Evolutionary conservation across 2,888 invertebrate genomes (phyloP).

Genomic region (Rotaria sp.): DNA sequence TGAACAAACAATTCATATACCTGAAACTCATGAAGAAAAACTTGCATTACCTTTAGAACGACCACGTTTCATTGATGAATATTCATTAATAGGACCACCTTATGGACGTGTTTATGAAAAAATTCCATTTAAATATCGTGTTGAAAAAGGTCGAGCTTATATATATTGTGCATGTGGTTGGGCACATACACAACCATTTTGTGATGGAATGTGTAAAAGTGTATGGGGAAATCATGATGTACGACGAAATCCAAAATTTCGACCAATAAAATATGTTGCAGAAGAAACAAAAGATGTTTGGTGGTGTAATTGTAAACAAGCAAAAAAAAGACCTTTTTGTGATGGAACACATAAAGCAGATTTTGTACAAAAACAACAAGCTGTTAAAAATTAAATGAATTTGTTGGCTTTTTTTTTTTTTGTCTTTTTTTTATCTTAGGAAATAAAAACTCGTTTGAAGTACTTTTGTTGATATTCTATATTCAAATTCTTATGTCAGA

Average conservation of each 20-base stretch:
- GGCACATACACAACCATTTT: slow-evolving; percentile 79
- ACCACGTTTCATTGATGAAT: slow-evolving; percentile 41
- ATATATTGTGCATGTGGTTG: slow-evolving; percentile 88
- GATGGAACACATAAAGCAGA: slow-evolving; percentile 77
- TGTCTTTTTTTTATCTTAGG: too few relatives aligned
- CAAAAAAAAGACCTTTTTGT: slow-evolving; percentile 83
- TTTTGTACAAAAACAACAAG: slow-evolving; percentile 34
- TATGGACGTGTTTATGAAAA: slow-evolving; percentile 77
- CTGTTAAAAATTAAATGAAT: slow-evolving; percentile 26
- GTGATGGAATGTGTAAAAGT: slow-evolving; percentile 82
- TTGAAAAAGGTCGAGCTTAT: slow-evolving; percentile 70
- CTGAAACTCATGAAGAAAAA: slow-evolving; percentile 15
- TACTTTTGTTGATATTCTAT: neutral
- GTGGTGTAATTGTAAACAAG: slow-evolving; percentile 97
- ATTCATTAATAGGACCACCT: slow-evolving; percentile 41
- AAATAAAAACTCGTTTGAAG: neutral
- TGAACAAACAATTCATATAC: neutral
- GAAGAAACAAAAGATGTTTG: slow-evolving; percentile 81
- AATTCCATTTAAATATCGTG: slow-evolving; percentile 72
- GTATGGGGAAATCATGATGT: slow-evolving; percentile 58
- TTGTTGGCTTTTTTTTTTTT: neutral
- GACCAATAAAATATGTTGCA: slow-evolving; percentile 75
- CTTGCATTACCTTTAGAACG: slow-evolving; percentile 31
- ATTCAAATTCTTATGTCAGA: neutral
- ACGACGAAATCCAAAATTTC: slow-evolving; percentile 64